Percentiles rank a stretch among this genome's conserved stretches.
These are phyloP conservation scores for Tromatobia lineatoria DNA, from an alignment of 2,888 invertebrate species.

Conservation along the genomic window DNA sequence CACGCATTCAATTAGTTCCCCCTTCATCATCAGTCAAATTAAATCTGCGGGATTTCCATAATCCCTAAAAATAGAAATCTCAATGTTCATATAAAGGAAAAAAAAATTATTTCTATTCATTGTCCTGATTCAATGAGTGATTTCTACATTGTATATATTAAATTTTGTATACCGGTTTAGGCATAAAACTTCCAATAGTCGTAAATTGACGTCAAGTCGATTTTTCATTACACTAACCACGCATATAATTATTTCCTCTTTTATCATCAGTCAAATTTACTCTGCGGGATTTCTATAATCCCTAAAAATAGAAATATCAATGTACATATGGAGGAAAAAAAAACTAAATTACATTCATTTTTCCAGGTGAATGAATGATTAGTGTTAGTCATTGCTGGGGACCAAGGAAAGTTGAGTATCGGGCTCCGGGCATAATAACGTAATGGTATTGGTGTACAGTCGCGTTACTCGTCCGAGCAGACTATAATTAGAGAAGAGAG, in stretches of 20 bases:
- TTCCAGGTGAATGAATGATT: neutral
- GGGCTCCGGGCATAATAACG: constrained; percentile 2
- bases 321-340: neutral
- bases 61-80: neutral
- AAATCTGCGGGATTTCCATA: no score
- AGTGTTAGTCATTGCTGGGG: neutral
- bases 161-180: no score
- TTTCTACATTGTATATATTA: neutral
- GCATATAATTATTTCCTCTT: no score
- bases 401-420: neutral
- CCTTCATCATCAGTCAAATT: no score
- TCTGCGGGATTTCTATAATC: neutral
- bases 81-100: no score
- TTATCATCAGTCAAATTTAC: neutral
- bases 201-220: no score
- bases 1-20: no score
- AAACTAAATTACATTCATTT: neutral
- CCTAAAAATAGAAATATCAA: neutral
- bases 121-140: neutral
- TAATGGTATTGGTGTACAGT: constrained; percentile 46
- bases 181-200: no score
- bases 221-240: no score
- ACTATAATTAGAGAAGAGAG: constrained; percentile 70
- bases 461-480: constrained; percentile 67
- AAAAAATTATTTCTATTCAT: neutral